Evolutionary conservation across 2,888 invertebrate species (phyloP).

Genomic region (Nemurella pictetii): DNA sequence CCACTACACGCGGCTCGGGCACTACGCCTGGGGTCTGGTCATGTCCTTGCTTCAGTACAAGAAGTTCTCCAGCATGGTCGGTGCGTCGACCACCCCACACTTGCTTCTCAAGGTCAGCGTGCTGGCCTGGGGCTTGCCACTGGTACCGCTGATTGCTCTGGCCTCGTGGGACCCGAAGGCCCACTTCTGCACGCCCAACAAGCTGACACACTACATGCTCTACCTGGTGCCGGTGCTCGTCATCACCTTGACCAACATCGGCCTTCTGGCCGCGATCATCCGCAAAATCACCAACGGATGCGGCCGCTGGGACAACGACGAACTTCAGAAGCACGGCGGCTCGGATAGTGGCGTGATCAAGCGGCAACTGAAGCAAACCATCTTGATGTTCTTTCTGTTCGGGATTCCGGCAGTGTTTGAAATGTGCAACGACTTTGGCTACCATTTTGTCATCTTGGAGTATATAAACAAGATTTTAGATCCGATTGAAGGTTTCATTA

Average conservation of each 20-base stretch:
- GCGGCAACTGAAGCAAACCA: background rate
- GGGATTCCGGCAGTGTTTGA: background rate
- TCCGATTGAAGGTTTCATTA: background rate
- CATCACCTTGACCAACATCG: background rate
- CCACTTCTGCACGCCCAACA: constrained; percentile 52
- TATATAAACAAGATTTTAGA: background rate
- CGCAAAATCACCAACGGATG: background rate
- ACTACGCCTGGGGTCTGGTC: constrained; percentile 74
- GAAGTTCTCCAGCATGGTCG: constrained; percentile 68
- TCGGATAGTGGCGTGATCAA: background rate
- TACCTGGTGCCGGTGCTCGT: background rate
- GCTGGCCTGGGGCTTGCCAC: constrained; percentile 65
- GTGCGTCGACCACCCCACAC: constrained; percentile 59
- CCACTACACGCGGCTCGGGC: constrained; percentile 68
- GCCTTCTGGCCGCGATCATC: background rate
- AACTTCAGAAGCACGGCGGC: background rate
- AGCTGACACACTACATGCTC: background rate
- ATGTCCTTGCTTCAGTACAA: constrained; percentile 69
- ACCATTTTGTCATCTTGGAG: background rate
- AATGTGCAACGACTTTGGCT: background rate
- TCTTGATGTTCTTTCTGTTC: background rate
- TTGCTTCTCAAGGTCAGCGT: constrained; percentile 66
- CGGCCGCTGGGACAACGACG: background rate
- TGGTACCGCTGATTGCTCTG: constrained; percentile 59
- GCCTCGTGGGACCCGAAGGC: constrained; percentile 54